Evolutionary conservation across 2,888 invertebrate species (phyloP).

Genomic region (Cryptus armator): DNA sequence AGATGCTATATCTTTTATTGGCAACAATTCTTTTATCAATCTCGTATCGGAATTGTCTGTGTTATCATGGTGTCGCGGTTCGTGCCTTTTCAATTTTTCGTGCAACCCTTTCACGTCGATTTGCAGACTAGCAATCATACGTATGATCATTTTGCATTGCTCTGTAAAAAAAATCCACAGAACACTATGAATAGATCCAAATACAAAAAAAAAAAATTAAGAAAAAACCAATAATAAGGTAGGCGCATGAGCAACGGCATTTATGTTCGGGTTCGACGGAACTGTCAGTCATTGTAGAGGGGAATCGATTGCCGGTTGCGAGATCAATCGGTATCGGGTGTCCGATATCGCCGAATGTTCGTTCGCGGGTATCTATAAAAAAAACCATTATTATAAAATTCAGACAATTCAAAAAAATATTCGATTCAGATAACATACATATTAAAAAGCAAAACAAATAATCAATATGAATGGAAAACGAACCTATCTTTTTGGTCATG

Average conservation of each 20-base stretch:
- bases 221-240: constrained; percentile 15
- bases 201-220: constrained; percentile 20
- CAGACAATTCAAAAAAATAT: constrained; percentile 16
- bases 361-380: constrained; percentile 20
- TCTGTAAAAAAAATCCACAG: constrained; percentile 23
- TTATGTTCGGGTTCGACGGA: constrained; percentile 21
- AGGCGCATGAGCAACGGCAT: constrained; percentile 23
- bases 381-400: constrained; percentile 17
- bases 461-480: constrained; percentile 9
- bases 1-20: constrained; percentile 12
- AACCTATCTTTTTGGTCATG: constrained; percentile 21
- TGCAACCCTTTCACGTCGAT: constrained; percentile 28
- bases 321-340: constrained; percentile 20
- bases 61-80: constrained; percentile 18
- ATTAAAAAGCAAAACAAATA: constrained; percentile 21
- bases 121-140: constrained; percentile 34
- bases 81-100: constrained; percentile 20
- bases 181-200: constrained; percentile 29
- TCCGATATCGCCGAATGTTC: constrained; percentile 23
- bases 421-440: constrained; percentile 7
- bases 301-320: constrained; percentile 25
- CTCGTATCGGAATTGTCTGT: constrained; percentile 23
- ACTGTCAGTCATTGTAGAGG: constrained; percentile 21
- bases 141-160: constrained; percentile 27
- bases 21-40: constrained; percentile 15